These are phyloP conservation scores for Tolypeutes matacus DNA, from an alignment of 2,797 vertebrate species.

Conservation along the genomic window DNA sequence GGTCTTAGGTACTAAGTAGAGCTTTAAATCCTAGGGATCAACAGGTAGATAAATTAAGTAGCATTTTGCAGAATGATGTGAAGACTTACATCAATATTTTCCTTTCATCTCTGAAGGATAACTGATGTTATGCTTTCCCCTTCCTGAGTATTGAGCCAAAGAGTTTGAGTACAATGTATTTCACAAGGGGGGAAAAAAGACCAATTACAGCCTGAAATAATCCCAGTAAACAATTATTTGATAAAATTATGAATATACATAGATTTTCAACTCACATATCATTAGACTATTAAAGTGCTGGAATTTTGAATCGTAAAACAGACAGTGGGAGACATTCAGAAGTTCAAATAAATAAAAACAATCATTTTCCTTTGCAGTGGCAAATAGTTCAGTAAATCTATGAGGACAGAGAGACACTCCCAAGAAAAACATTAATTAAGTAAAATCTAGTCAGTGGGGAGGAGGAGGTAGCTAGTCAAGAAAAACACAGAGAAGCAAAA, in stretches of 20 bases:
- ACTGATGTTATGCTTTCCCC: background rate
- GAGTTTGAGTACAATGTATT: background rate
- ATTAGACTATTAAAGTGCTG: constrained; percentile 74
- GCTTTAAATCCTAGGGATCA: constrained; percentile 71
- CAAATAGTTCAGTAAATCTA: constrained; percentile 22
- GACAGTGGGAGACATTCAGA: constrained; percentile 71
- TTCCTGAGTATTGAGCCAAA: constrained; percentile 44
- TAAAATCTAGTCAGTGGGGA: constrained; percentile 55
- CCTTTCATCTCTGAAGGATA: constrained; percentile 70
- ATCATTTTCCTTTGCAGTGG: constrained; percentile 76
- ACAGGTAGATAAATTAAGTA: background rate
- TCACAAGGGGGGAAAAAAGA: constrained; percentile 72
- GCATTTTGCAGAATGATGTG: background rate
- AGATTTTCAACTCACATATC: constrained; percentile 58
- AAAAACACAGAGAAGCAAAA: rapidly evolving
- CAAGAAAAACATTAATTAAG: constrained; percentile 82
- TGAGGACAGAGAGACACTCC: constrained; percentile 70
- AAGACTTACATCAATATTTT: background rate
- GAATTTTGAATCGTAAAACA: constrained; percentile 60
- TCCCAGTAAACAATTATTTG: constrained; percentile 84
- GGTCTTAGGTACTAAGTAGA: background rate
- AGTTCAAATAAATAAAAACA: constrained; percentile 81
- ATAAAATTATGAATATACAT: constrained; percentile 57
- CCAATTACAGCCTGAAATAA: constrained; percentile 71
- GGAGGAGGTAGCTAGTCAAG: background rate